Evolutionary conservation across 2,888 invertebrate species (phyloP).

Genomic region (Sarcophaga rosellei): DNA sequence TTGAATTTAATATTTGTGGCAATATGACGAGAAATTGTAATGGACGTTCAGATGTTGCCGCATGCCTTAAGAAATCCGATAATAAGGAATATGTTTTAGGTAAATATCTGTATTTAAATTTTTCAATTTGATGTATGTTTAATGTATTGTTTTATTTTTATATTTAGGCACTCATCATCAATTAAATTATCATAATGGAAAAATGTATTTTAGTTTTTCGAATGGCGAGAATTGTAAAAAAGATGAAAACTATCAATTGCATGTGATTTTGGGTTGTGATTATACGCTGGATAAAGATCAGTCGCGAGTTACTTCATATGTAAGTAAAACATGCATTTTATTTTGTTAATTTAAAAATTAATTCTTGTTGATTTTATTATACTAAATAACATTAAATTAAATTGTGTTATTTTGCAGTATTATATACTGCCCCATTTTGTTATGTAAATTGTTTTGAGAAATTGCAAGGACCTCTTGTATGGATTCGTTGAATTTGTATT

Average conservation of each 20-base stretch:
- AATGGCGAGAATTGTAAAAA: slow-evolving; percentile 77
- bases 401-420: not conserved
- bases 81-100: slow-evolving; percentile 77
- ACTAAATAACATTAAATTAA: not conserved
- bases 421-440: not conserved
- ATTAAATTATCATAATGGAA: slow-evolving; percentile 76
- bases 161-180: slow-evolving; percentile 77
- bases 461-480: not conserved
- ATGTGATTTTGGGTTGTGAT: slow-evolving; percentile 78
- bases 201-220: slow-evolving; percentile 77
- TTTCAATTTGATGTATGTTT: not conserved
- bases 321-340: slow-evolving; percentile 68
- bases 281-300: slow-evolving; percentile 77
- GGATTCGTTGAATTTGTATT: not conserved
- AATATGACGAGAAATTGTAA: slow-evolving; percentile 76
- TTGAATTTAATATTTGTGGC: slow-evolving; percentile 80
- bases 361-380: not conserved
- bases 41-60: slow-evolving; percentile 75
- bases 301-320: slow-evolving; percentile 75
- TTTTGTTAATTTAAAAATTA: not conserved
- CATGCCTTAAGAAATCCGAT: slow-evolving; percentile 76
- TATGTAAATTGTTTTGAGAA: not conserved
- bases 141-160: not conserved
- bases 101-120: slow-evolving; percentile 60
- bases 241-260: slow-evolving; percentile 73